These are phyloP conservation scores for Trissolcus brochymenae DNA, from an alignment of 2,888 invertebrate species.

Conservation along the genomic window DNA sequence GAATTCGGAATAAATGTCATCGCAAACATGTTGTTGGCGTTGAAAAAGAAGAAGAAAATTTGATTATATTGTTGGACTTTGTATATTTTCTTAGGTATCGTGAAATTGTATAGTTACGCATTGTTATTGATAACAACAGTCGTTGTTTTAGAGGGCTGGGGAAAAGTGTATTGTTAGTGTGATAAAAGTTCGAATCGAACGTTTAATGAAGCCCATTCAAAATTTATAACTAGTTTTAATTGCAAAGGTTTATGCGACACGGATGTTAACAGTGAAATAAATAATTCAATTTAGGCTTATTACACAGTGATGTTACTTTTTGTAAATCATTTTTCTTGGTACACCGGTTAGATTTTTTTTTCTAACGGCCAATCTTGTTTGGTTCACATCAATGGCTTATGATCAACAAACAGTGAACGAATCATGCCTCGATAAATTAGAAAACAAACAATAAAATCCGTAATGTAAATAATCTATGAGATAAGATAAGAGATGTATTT, in stretches of 20 bases:
- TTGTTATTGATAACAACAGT: too few relatives aligned
- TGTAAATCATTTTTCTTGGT: constrained; percentile 43
- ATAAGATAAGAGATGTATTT: constrained; percentile 36
- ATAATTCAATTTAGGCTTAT: background rate
- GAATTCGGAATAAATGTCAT: too few relatives aligned
- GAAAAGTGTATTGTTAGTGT: too few relatives aligned
- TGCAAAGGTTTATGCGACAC: background rate
- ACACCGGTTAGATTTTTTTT: constrained; percentile 17
- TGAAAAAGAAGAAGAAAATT: background rate
- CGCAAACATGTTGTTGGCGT: too few relatives aligned
- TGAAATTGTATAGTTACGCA: too few relatives aligned
- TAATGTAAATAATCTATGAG: constrained; percentile 32
- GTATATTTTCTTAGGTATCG: too few relatives aligned
- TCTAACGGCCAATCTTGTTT: constrained; percentile 4
- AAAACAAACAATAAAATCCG: constrained; percentile 10
- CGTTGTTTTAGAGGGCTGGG: too few relatives aligned
- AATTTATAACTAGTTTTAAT: background rate
- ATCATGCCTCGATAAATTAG: constrained; percentile 34
- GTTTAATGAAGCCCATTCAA: background rate
- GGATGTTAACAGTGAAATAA: background rate
- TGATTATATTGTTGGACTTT: background rate
- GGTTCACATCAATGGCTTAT: constrained; percentile 2
- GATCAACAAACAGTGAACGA: constrained; percentile 6
- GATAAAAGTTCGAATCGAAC: background rate
- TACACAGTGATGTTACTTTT: background rate